These are phyloP conservation scores for Cyclopterus lumpus DNA, from an alignment of 2,797 vertebrate species.

Conservation along the genomic window DNA sequence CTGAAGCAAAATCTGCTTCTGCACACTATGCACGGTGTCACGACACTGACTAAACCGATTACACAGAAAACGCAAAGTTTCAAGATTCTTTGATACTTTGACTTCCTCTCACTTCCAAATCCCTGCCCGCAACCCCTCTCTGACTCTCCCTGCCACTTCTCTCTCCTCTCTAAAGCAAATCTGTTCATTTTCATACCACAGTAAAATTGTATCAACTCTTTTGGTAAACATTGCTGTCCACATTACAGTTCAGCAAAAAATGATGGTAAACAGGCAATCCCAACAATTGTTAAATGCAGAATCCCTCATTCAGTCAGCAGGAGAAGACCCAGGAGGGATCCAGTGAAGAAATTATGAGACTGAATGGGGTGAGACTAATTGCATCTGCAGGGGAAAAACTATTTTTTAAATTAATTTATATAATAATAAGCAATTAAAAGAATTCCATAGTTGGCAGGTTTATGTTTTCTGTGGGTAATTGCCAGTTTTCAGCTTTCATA, in stretches of 20 bases:
- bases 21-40: slow-evolving; percentile 45
- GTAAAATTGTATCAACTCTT: neutral
- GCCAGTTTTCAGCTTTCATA: neutral
- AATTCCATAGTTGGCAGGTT: slow-evolving; percentile 34
- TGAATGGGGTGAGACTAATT: slow-evolving; percentile 61
- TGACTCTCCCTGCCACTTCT: slow-evolving; percentile 9
- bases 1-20: slow-evolving; percentile 64
- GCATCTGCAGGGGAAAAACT: slow-evolving; percentile 43
- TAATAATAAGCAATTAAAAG: slow-evolving; percentile 42
- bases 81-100: slow-evolving; percentile 51
- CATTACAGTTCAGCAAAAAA: neutral
- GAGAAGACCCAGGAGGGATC: slow-evolving; percentile 49
- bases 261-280: neutral
- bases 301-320: slow-evolving; percentile 43
- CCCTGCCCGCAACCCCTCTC: slow-evolving; percentile 27
- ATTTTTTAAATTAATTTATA: slow-evolving; percentile 5
- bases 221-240: neutral
- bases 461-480: slow-evolving; percentile 35
- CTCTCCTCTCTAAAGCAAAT: slow-evolving; percentile 18
- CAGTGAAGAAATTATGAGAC: slow-evolving; percentile 30
- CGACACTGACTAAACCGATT: slow-evolving; percentile 59
- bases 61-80: slow-evolving; percentile 56
- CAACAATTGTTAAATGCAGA: slow-evolving; percentile 23
- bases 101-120: slow-evolving; percentile 33
- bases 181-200: neutral